These are phyloP conservation scores for Xenotilapia longispinis DNA, from an alignment of 2,113 vertebrate species.

Conservation along the genomic window DNA sequence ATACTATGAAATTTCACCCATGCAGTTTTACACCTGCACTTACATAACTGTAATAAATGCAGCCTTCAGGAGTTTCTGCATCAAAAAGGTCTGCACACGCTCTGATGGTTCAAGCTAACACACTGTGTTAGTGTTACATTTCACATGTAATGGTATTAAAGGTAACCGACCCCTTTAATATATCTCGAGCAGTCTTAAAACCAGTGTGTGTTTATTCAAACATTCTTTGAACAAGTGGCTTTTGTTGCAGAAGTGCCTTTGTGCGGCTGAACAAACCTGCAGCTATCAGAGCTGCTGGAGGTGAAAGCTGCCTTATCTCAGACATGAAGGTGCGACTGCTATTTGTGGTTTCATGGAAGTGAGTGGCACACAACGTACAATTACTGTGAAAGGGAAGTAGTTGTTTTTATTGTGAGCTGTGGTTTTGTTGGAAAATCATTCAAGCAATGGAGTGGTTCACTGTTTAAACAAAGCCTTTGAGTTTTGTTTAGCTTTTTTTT, in stretches of 20 bases:
- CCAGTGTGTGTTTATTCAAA: neutral
- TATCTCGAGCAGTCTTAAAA: neutral
- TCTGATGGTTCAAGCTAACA: neutral
- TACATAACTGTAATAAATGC: neutral
- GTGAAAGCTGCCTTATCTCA: neutral
- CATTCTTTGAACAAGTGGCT: neutral
- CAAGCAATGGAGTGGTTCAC: neutral
- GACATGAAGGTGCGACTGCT: neutral
- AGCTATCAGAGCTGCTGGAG: neutral
- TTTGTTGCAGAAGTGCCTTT: neutral
- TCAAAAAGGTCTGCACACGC: neutral
- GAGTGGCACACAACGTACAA: neutral
- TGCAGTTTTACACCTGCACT: neutral
- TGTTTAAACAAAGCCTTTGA: neutral
- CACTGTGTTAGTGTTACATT: neutral
- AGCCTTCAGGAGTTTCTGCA: neutral
- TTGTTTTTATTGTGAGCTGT: neutral
- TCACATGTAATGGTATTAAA: neutral
- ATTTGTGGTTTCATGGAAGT: rapidly evolving
- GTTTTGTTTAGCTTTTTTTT: rapidly evolving
- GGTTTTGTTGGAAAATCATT: neutral
- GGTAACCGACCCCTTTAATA: neutral
- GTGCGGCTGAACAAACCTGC: neutral
- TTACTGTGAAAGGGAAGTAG: neutral
- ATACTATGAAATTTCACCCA: neutral